Base-by-base conservation (phyloP, 2,113 vertebrate genomes). In the Macquaria ambigua region DNA sequence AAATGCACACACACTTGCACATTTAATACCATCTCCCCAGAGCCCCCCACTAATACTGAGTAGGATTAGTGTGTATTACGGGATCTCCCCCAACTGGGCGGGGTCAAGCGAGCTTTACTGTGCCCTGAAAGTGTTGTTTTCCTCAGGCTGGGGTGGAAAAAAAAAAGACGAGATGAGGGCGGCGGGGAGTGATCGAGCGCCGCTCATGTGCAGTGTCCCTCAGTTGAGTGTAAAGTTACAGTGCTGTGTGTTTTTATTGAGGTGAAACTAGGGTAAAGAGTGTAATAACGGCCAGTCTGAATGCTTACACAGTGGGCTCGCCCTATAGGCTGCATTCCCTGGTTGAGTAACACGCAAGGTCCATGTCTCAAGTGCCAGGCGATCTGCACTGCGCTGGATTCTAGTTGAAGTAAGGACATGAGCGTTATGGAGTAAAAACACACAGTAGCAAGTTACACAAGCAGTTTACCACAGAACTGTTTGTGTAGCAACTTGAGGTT, bases 61-160 rank as follows among this genome's bases (percentile, higher is more conserved):
- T 15, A 23, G 87, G 93, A 90, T 94, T 93, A 94, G 79, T 87
- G 72, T 87, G 90, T 74, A 89, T 91, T 89, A 81, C 83, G 73
- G 79, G 75, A 77, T 82, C 77, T 74, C 81, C 74, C 76, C 82
- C 37, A 63, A 74, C 68, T 82, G 87, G 92, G 83, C 1, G 81
- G 70, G 79, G 91, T 94, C 82, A 73, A 41, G 37, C 39, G 16
- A 90, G 89, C 93, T 92, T 87, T 91, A 81, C 85, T 81, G 77
- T 88, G 80, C 62, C 73, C 77, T 69, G 73, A 85, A 84, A 89
- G 89, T 85, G 74, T 83, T 82, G 85, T 87, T 91, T 90, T 92
- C 68, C 64, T 78, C 90, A 28, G 53, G 41, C 78, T 52, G 41
- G 56, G 69, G 48, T 61, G 66, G 64, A 50, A 72, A 68, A 71